Conservation (phyloP, 2,888 invertebrate species). For the Clepsis dumicolana region DNA sequence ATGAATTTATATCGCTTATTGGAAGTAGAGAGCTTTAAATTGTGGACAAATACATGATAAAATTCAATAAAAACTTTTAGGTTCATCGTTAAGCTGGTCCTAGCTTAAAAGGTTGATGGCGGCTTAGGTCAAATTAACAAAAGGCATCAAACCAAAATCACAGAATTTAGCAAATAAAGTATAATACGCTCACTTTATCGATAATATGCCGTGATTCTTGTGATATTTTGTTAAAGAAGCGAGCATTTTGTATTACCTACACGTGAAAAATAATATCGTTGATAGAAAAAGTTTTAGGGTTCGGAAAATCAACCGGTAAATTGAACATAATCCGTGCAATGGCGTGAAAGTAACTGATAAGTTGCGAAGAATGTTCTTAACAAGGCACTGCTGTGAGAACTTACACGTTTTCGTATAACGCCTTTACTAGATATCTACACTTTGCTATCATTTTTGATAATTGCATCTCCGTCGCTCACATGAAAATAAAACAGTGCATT, state of each 20-base stretch:
- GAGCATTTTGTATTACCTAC: not conserved
- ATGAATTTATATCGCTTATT: slow-evolving; percentile 22
- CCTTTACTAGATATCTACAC: not conserved
- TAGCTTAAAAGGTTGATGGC: not conserved
- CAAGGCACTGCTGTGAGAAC: slow-evolving; percentile 4
- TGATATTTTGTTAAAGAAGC: not conserved
- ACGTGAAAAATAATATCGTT: slow-evolving; percentile 5
- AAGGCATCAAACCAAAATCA: not conserved
- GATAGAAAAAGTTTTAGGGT: slow-evolving; percentile 53
- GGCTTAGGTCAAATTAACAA: not conserved
- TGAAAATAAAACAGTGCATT: not conserved
- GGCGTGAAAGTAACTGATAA: slow-evolving; percentile 62
- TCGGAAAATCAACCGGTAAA: slow-evolving; percentile 59
- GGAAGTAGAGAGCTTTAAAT: not conserved
- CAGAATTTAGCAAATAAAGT: not conserved
- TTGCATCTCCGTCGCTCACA: not conserved
- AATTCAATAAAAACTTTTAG: slow-evolving; percentile 1
- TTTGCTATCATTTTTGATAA: not conserved
- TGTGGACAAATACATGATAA: slow-evolving; percentile 9
- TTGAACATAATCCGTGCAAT: slow-evolving; percentile 55
- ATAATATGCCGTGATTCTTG: not conserved
- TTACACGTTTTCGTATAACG: not conserved
- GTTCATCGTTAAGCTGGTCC: not conserved
- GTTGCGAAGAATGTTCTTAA: slow-evolving; percentile 46
- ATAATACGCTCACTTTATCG: not conserved